These are phyloP conservation scores for Pristionchus exspectatus DNA, from an alignment of 2,888 invertebrate species.

Conservation along the genomic window DNA sequence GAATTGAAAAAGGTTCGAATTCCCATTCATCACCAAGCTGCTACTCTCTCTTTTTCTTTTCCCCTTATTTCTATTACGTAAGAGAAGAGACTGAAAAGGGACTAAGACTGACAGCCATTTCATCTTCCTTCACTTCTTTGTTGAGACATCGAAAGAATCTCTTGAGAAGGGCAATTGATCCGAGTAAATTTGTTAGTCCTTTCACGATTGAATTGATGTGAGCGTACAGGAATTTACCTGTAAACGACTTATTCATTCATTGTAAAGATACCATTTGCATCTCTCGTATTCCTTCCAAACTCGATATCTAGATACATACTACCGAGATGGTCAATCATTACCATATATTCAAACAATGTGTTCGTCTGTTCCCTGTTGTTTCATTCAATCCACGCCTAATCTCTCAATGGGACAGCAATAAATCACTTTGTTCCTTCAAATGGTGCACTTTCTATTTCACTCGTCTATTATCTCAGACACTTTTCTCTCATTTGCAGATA, in stretches of 20 bases:
- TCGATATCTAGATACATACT: no score
- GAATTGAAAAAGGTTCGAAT: neutral
- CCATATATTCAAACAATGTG: no score
- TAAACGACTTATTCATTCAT: neutral
- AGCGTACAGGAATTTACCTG: conserved; percentile 74
- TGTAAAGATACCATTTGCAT: neutral
- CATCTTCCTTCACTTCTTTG: conserved; percentile 52
- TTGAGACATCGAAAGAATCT: conserved; percentile 25
- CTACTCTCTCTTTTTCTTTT: neutral
- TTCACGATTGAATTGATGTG: conserved; percentile 67
- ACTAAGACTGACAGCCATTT: conserved; percentile 34
- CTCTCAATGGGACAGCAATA: neutral
- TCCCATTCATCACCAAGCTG: neutral
- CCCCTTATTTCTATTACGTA: neutral
- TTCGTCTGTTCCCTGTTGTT: no score
- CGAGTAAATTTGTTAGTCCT: neutral
- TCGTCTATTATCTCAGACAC: neutral
- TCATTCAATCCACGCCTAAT: no score
- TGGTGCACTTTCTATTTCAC: neutral
- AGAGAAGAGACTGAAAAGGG: neutral
- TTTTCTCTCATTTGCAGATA: neutral
- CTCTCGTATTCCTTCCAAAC: neutral
- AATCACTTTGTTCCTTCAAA: neutral
- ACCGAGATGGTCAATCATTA: no score
- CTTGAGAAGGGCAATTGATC: conserved; percentile 24